These are phyloP conservation scores for Arbacia lixula DNA, from an alignment of 53 echinoderm and acorn worm species.

Conservation along the genomic window DNA sequence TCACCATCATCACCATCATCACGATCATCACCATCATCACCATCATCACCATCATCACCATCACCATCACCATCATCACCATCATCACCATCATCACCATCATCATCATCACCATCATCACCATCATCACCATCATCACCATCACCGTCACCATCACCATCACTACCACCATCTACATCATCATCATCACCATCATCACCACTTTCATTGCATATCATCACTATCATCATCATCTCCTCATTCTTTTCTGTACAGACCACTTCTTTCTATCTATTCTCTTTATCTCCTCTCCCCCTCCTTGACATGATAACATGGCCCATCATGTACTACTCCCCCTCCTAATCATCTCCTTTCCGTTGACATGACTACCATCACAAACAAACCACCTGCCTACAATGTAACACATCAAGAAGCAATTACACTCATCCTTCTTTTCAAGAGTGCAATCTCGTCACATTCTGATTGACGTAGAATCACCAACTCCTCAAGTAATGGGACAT, in stretches of 20 bases:
- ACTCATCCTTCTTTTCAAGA: too few species aligned
- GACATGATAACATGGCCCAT: background rate
- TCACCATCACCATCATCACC: slow-evolving; percentile 1
- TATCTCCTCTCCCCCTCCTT: background rate
- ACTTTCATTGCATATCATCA: too few species aligned
- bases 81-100: slow-evolving; percentile 3
- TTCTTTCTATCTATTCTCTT: background rate
- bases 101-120: slow-evolving; percentile 6
- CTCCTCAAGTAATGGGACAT: too few species aligned
- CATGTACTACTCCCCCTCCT: background rate
- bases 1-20: background rate
- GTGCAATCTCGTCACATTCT: too few species aligned
- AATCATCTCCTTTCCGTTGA: too few species aligned
- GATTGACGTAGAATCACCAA: too few species aligned
- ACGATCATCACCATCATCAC: background rate
- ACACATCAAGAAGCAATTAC: too few species aligned
- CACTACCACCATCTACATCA: too few species aligned
- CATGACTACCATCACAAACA: too few species aligned
- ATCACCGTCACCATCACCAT: slow-evolving; percentile 12
- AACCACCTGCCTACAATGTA: too few species aligned
- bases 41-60: background rate
- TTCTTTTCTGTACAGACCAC: background rate
- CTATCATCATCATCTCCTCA: background rate
- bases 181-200: background rate
- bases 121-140: background rate